Conservation (phyloP, 1,140 invertebrate genomes). For the Sminthurides bifidus region DNA sequence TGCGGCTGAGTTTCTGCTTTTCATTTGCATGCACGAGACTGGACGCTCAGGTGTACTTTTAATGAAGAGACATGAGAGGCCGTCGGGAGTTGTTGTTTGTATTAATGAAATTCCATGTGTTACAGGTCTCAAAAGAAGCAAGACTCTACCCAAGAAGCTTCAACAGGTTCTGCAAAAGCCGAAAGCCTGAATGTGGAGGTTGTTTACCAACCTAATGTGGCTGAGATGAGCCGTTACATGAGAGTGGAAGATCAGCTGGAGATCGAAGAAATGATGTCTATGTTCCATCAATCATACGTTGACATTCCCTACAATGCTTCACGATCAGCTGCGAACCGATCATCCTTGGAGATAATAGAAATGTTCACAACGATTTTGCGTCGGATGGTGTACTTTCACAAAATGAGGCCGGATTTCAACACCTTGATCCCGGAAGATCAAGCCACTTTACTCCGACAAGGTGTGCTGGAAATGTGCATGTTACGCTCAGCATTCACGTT, state of each 20-base stretch:
- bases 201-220: conserved; percentile 15
- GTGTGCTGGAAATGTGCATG: conserved; percentile 44
- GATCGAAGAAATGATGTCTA: conserved; percentile 24
- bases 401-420: conserved; percentile 37
- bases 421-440: conserved; percentile 39
- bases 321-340: background rate
- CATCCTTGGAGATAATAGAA: conserved; percentile 33
- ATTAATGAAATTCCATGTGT: too few relatives aligned
- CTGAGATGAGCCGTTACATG: conserved; percentile 29
- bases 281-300: conserved; percentile 26
- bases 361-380: conserved; percentile 36
- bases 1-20: too few relatives aligned
- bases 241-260: conserved; percentile 21
- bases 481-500: conserved; percentile 37
- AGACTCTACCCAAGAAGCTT: too few relatives aligned
- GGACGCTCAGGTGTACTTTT: too few relatives aligned
- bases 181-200: too few relatives aligned
- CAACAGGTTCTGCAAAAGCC: too few relatives aligned
- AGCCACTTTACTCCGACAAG: conserved; percentile 40
- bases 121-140: too few relatives aligned
- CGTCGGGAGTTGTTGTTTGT: too few relatives aligned
- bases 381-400: conserved; percentile 35
- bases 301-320: conserved; percentile 28
- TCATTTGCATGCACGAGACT: too few relatives aligned
- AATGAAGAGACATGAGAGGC: too few relatives aligned